A percentile compares a stretch with the other conserved stretches of the same genome.
Evolutionary conservation across 1,140 invertebrate genomes (phyloP).

Genomic region (Oryctes rhinoceros): DNA sequence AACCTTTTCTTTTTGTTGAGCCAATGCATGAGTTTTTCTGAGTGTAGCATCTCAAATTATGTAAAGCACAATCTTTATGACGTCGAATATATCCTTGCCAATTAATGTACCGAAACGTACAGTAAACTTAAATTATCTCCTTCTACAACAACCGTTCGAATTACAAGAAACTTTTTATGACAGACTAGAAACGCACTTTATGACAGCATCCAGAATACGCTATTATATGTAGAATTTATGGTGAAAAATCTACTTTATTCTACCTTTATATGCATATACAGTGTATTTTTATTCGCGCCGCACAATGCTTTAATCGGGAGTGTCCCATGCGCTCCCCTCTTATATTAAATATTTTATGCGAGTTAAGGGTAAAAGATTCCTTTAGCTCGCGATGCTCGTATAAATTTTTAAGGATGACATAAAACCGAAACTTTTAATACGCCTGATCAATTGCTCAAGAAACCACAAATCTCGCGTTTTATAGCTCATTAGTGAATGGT

Average conservation of each 20-base stretch:
- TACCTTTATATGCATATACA: no score
- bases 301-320: background rate
- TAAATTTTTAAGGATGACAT: slow-evolving; percentile 25
- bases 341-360: background rate
- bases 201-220: background rate
- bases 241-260: background rate
- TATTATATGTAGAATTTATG: background rate
- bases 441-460: slow-evolving; percentile 25
- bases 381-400: background rate
- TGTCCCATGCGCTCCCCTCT: background rate
- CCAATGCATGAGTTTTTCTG: no score
- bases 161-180: background rate
- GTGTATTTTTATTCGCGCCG: background rate
- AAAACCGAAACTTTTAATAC: slow-evolving; percentile 28
- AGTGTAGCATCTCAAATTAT: no score
- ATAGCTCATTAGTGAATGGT: slow-evolving; percentile 30
- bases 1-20: no score
- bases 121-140: no score
- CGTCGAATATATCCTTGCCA: no score
- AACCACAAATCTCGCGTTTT: slow-evolving; percentile 26
- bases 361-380: background rate
- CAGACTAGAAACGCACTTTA: background rate
- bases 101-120: no score
- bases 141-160: no score
- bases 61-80: no score